Conservation (phyloP, 2,797 vertebrate genomes). For the Chaenodraco wilsoni region DNA sequence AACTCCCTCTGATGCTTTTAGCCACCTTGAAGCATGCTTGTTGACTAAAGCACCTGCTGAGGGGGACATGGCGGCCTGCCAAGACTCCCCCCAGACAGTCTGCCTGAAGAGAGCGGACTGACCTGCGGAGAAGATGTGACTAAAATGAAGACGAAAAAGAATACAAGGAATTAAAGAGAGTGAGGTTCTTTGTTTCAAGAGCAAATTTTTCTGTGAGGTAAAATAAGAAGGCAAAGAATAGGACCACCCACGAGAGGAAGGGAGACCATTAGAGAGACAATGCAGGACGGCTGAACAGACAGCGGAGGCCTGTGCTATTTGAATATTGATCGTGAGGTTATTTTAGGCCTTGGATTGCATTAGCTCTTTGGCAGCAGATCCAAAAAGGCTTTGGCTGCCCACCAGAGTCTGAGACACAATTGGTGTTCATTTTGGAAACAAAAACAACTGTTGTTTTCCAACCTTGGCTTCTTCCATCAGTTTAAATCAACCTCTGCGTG, state of each 20-base stretch:
- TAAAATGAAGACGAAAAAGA: slow-evolving; percentile 19
- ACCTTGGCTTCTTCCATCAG: slow-evolving; percentile 18
- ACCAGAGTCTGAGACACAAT: slow-evolving; percentile 55
- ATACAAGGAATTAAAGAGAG: neutral
- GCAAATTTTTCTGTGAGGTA: slow-evolving; percentile 5
- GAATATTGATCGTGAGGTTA: slow-evolving; percentile 72
- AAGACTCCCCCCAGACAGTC: slow-evolving; percentile 13
- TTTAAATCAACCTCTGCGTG: slow-evolving; percentile 38
- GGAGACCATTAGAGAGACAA: slow-evolving; percentile 7
- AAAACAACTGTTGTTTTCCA: slow-evolving; percentile 64
- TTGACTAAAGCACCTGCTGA: slow-evolving; percentile 54
- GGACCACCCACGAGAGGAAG: slow-evolving; percentile 2
- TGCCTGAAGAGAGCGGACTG: slow-evolving; percentile 1
- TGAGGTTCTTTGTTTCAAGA: neutral
- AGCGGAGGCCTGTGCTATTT: slow-evolving; percentile 56
- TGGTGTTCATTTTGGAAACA: slow-evolving; percentile 55
- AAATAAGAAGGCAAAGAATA: neutral
- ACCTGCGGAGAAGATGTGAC: slow-evolving; percentile 24
- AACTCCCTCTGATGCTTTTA: slow-evolving; percentile 27
- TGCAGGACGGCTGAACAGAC: slow-evolving; percentile 25
- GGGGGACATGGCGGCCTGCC: slow-evolving; percentile 33
- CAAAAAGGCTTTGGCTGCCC: slow-evolving; percentile 58
- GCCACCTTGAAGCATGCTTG: slow-evolving; percentile 48
- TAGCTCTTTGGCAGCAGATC: slow-evolving; percentile 68
- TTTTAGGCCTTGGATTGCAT: slow-evolving; percentile 65